These are phyloP conservation scores for Trachelus tabidus DNA, from an alignment of 2,888 invertebrate species.

Conservation along the genomic window DNA sequence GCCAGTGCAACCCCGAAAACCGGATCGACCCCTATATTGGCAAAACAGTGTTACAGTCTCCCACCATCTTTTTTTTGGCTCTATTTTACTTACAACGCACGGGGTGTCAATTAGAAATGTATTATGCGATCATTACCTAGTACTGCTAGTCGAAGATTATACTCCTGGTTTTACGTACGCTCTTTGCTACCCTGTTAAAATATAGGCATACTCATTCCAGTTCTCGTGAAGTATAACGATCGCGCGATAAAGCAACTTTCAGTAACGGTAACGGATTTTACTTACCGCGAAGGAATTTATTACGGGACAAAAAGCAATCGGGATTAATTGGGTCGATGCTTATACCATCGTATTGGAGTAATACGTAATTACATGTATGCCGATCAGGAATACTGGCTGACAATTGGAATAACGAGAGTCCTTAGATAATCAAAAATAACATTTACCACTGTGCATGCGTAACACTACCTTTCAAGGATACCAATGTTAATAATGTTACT, in stretches of 20 bases:
- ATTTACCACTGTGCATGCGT: neutral
- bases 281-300: neutral
- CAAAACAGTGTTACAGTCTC: conserved; percentile 14
- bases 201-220: neutral
- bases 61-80: neutral
- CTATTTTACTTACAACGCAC: neutral
- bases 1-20: neutral
- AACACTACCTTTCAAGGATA: neutral
- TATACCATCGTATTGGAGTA: neutral
- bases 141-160: neutral
- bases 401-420: neutral
- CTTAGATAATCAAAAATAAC: neutral
- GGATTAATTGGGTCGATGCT: neutral
- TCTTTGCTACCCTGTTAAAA: neutral
- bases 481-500: neutral
- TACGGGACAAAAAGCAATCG: neutral
- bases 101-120: neutral
- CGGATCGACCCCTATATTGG: conserved; percentile 17
- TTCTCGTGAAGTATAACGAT: neutral
- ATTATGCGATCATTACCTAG: neutral
- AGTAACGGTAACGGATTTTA: neutral
- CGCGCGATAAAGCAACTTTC: neutral
- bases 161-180: neutral
- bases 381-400: neutral
- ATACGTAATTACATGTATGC: neutral